A percentile compares a stretch with the other conserved stretches of the same genome.
phyloP scores from a whole-genome alignment of 1,140 invertebrate species.

The Olivierus martensii region DNA sequence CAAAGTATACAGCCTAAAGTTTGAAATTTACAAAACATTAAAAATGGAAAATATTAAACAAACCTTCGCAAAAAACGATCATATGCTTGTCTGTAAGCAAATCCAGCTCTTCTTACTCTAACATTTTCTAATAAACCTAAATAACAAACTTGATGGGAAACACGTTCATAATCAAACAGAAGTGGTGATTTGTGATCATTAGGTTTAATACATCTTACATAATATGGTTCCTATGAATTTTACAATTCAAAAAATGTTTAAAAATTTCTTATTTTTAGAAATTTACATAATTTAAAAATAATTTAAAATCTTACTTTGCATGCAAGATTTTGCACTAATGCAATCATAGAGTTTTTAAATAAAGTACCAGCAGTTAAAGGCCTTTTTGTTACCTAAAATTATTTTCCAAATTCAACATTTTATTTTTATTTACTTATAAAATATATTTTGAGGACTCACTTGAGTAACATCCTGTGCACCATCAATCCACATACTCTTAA shows the following conservation, averaged over 20 bases:
- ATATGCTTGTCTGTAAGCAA: slow-evolving; percentile 80
- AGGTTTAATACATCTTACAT: slow-evolving; percentile 85
- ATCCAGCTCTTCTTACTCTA: slow-evolving; percentile 80
- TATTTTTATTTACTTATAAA: not conserved
- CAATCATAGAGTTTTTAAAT: slow-evolving; percentile 89
- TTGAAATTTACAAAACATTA: no score
- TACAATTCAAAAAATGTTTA: no score
- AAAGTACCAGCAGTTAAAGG: slow-evolving; percentile 82
- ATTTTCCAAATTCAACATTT: no score
- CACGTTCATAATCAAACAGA: slow-evolving; percentile 53
- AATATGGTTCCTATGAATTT: slow-evolving; percentile 60
- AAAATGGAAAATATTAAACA: not conserved
- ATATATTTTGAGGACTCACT: slow-evolving; percentile 32
- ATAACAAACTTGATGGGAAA: slow-evolving; percentile 69
- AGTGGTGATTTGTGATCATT: slow-evolving; percentile 81
- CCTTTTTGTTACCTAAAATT: slow-evolving; percentile 69
- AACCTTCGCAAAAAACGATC: slow-evolving; percentile 67
- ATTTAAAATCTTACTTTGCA: slow-evolving; percentile 44
- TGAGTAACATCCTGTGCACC: slow-evolving; percentile 76
- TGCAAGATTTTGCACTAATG: slow-evolving; percentile 70
- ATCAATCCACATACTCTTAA: slow-evolving; percentile 88
- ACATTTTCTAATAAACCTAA: slow-evolving; percentile 86
- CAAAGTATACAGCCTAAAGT: no score
- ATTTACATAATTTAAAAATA: no score
- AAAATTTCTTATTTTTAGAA: no score